Evolutionary conservation across 2,888 invertebrate species (phyloP), one percentile per base, ranked within the genome.

Genomic region (Drosophila anomelani): DNA sequence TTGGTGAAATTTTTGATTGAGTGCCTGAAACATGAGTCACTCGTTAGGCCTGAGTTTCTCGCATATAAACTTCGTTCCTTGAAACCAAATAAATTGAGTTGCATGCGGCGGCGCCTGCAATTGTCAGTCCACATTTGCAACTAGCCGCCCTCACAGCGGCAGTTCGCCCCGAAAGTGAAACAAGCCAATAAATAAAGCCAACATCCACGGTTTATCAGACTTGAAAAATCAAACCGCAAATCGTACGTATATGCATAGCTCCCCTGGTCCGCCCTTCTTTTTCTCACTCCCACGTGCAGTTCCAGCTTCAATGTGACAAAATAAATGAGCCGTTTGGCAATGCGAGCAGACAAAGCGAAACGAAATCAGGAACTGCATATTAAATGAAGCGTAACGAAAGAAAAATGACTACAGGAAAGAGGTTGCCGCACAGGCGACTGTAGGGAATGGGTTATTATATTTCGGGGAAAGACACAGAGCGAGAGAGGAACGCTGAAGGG

Each of bases 361-460:
- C 54, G 26, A 74, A 57, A 79, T 73, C 73, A 77, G 86, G 79
- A 84, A 88, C 88, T 84, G 88, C 75, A 88, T 83, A 77, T 83
- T 78, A 80, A 83, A 77, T 83, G 83, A 88, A 83, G 84, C 83
- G 86, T 80, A 83, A 66, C 81, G 72, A 78, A 70, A 46, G 53
- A 20, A 61, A 72, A 67, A 75, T 43, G 68, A 71, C 41, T 51
- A 36, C 59, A 57, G 66, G 39, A 44, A 66, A 66, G 49, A 10
- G 59, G 54, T 75, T 72, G 58, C 82, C 82, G 68, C 81, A 81
- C 68, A 72, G 47, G 53, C 54, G 51, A 36, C 59, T n/a, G 29
- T 20, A 2, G 34, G 34, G 41, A 41, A 55, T 55, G 54, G 34
- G 54, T 13, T 51, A 51, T 51, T 36, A 53, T 38, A 23, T 29